Evolutionary conservation across 2,113 vertebrate genomes (phyloP), one percentile per base, ranked within the genome.

Genomic region (Arenaria interpres): DNA sequence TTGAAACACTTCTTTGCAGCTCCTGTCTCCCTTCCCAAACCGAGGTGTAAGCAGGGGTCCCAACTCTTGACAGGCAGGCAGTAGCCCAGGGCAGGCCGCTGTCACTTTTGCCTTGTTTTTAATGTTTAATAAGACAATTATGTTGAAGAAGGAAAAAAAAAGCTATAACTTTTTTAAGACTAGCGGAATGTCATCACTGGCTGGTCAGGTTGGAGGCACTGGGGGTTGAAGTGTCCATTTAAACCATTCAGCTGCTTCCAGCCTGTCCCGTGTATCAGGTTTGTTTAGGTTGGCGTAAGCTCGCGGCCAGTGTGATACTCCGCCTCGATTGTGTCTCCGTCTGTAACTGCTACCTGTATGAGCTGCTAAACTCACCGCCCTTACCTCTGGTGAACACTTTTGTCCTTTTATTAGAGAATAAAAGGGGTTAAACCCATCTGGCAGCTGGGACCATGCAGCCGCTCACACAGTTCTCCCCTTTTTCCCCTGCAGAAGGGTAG

Each of bases 191-290:
- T 68, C 27, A 0, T 9, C 27, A 11, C 27, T 68, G 51, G 16
- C 51, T 79, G 7, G 0, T 68, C 57, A 11, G 32, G 41, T 7
- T 14, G 9, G 14, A 27, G 32, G 37, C 4, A 1, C 21, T 82
- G 53, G 25, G 14, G 14, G 25, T 27, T 72, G 53, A 14, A 4
- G 8, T 8, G 30, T 28, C 54, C 18, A 0, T 66, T 24, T 20
- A 37, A 51, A 28, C 21, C 16, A 1, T n/a, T 51, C 48, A n/a
- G 8, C 46, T 46, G 0, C 14, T 14, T 68, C 35, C 85, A 93
- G 0, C 20, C 46, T 46, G 15, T 32, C n/a, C 22, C 6, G 1
- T 51, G 28, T 6, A 4, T 15, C 2, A 0, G 2, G 2, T 35
- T 25, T 28, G 10, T 23, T 15, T 45, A 59, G 46, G n/a, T 37